Conservation (phyloP, 2,888 invertebrate genomes). For the Mimumesa dahlbomi region DNA sequence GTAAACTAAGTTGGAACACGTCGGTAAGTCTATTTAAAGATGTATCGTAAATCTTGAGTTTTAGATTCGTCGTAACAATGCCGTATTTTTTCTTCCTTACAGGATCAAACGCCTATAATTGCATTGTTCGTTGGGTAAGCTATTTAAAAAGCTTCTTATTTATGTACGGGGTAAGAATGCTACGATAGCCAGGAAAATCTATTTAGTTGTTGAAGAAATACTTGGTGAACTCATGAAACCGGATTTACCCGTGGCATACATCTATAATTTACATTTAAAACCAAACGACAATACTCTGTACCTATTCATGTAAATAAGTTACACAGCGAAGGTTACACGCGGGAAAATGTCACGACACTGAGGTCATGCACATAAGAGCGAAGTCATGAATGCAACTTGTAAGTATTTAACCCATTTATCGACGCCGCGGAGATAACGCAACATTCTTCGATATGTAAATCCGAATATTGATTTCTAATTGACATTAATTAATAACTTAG, state of each 20-base stretch:
- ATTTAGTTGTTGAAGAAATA: neutral
- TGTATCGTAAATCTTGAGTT: too few relatives aligned
- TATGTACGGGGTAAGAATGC: neutral
- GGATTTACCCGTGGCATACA: constrained; percentile 37
- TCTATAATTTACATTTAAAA: constrained; percentile 38
- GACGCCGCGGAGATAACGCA: constrained; percentile 27
- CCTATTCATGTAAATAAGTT: constrained; percentile 42
- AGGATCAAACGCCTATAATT: too few relatives aligned
- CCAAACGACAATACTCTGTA: constrained; percentile 42
- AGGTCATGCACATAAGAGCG: constrained; percentile 48
- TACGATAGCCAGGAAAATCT: neutral
- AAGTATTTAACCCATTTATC: constrained; percentile 54
- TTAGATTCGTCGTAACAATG: too few relatives aligned
- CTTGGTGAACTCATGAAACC: constrained; percentile 19
- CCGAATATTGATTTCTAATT: constrained; percentile 21
- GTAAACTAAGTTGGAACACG: too few relatives aligned
- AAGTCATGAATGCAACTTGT: constrained; percentile 46
- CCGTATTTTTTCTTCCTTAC: too few relatives aligned
- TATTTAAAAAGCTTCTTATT: neutral
- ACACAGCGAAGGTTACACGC: constrained; percentile 49
- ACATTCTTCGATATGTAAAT: constrained; percentile 13
- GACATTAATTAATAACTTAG: constrained; percentile 10
- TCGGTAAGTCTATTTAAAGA: too few relatives aligned
- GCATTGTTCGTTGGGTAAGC: too few relatives aligned
- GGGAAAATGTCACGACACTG: constrained; percentile 58